phyloP scores from a whole-genome alignment of 2,113 vertebrate genomes.

The Microtus richardsoni region DNA sequence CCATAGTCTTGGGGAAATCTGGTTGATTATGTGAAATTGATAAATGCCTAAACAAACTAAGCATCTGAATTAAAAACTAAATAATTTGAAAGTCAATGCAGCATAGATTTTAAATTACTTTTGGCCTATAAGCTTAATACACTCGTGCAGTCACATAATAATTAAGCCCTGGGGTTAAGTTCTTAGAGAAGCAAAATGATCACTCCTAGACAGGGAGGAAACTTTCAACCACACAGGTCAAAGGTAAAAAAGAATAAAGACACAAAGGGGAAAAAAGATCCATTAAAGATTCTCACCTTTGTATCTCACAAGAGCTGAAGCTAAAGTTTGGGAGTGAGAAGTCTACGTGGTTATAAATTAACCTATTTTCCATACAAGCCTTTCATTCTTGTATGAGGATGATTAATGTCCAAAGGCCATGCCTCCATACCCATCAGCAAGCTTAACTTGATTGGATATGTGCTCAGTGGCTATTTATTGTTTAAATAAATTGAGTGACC shows the following conservation, averaged over 20 bases:
- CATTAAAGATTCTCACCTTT: slow-evolving; percentile 43
- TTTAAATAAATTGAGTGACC: background rate
- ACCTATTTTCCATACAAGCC: slow-evolving; percentile 23
- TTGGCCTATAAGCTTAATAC: slow-evolving; percentile 66
- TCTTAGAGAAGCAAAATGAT: slow-evolving; percentile 73
- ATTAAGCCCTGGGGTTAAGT: slow-evolving; percentile 73
- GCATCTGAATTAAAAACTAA: slow-evolving; percentile 73
- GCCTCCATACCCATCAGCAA: background rate
- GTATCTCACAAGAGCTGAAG: slow-evolving; percentile 48
- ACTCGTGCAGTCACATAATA: slow-evolving; percentile 62
- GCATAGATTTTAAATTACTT: slow-evolving; percentile 72
- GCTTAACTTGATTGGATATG: background rate
- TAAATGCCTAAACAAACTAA: slow-evolving; percentile 61
- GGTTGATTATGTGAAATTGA: slow-evolving; percentile 60
- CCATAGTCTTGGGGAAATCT: slow-evolving; percentile 12
- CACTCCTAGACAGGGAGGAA: slow-evolving; percentile 71
- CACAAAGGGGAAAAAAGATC: background rate
- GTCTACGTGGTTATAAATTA: slow-evolving; percentile 25
- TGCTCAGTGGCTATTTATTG: background rate
- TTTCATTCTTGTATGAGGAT: slow-evolving; percentile 23
- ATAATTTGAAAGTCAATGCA: slow-evolving; percentile 76
- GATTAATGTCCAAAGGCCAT: background rate
- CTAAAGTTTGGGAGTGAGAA: background rate
- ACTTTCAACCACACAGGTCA: slow-evolving; percentile 34
- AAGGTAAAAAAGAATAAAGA: background rate